These are phyloP conservation scores for Caenorhabditis wallacei DNA, from an alignment of 2,888 invertebrate genomes.

Conservation along the genomic window DNA sequence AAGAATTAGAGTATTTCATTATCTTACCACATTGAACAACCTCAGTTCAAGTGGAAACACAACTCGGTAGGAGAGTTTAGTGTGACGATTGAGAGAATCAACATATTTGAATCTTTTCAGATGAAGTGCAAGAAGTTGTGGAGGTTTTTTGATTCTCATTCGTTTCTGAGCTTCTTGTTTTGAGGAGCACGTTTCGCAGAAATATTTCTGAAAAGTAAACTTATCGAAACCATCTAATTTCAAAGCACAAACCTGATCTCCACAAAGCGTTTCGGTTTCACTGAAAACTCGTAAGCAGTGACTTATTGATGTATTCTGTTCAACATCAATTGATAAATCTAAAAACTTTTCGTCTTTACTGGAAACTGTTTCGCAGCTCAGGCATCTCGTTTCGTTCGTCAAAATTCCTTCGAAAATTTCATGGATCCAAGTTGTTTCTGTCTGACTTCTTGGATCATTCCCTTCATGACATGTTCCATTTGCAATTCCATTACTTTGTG, in stretches of 20 bases:
- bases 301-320: constrained; percentile 99
- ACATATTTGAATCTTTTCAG: constrained; percentile 89
- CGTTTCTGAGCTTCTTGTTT: constrained; percentile 80
- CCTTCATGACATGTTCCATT: not conserved
- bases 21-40: constrained; percentile 94
- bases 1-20: not conserved
- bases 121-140: constrained; percentile 97
- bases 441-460: constrained; percentile 10
- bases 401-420: constrained; percentile 99
- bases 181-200: constrained; percentile 75
- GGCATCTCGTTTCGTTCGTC: constrained; percentile 98
- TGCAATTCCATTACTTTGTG: constrained; percentile 18
- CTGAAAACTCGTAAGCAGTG: constrained; percentile 92
- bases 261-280: constrained; percentile 97
- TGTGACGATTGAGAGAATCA: constrained; percentile 98
- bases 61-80: constrained; percentile 98
- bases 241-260: constrained; percentile 89
- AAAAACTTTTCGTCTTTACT: constrained; percentile 99
- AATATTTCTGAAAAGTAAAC: constrained; percentile 69
- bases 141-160: constrained; percentile 98
- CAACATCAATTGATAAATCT: constrained; percentile 98
- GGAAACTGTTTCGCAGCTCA: constrained; percentile 99
- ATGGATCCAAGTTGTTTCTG: constrained; percentile 97
- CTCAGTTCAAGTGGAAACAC: constrained; percentile 98
- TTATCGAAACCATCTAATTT: not conserved